Evolutionary conservation across 2,888 invertebrate species (phyloP), one percentile per base, ranked within the genome.

Genomic region (Cryptophagus acutangulus): DNA sequence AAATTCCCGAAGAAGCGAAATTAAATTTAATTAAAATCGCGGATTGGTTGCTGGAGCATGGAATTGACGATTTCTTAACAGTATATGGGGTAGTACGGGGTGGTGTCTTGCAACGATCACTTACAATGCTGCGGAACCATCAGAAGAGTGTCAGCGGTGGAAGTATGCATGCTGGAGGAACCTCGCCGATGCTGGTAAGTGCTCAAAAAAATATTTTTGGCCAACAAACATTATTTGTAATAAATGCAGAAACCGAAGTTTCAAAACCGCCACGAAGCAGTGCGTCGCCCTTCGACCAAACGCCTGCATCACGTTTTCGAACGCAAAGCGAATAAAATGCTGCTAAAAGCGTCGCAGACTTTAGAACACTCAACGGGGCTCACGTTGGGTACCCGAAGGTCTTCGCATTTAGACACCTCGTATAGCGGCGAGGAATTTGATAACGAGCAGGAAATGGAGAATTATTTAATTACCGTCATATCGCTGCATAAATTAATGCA

Each of bases 401-500:
- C 79, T 1, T 70, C 69, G 6, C 69, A 71, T 59, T 58, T 70
- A 48, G 66, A 68, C 48, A 57, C 65, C 16, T 58, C 65, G 15
- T 66, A 62, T 43, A 70, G 52, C 15, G 74, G 74, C 35, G 81
- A 81, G 57, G 79, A 80, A 48, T 61, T 72, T 4, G 73, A 82
- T 49, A 83, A 82, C 39, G 88, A 88, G 62, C 81, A 85, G 58
- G 90, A 90, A 69, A 79, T 87, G 73, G 87, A 89, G 58, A 82
- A 85, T 62, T 90, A 88, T 67, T 71, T 93, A 45, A 78, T 87
- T 29, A 77, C 88, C 57, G 81, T 93, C 2, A 82, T 88, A 18
- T 89, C 87, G 1, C 72, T 93, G 43, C 84, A 87, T 46, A 82
- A 87, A 41, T 72, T 95, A 12, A 87, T 94, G 75, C 86, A 92